Percentiles rank a stretch among this genome's conserved stretches.
These are phyloP conservation scores for Diorhabda sublineata DNA, from an alignment of 1,140 invertebrate genomes.

Conservation along the genomic window DNA sequence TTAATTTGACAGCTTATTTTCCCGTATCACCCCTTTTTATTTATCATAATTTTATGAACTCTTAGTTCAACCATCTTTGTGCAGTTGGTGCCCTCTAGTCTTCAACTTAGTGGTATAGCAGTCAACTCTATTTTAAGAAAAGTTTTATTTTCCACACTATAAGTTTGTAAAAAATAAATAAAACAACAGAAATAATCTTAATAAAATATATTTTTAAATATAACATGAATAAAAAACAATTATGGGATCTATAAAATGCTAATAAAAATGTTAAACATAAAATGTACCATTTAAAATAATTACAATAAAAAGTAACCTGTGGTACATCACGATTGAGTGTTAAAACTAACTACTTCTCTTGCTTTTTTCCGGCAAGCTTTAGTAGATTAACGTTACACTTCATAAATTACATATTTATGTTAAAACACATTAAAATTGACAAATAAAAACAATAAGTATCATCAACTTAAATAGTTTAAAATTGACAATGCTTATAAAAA, in stretches of 20 bases:
- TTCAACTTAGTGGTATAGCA: too few relatives aligned
- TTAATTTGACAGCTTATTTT: too few relatives aligned
- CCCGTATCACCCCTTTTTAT: too few relatives aligned
- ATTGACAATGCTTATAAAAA: conserved; percentile 24
- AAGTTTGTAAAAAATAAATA: neutral
- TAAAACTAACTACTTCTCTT: conserved; percentile 18
- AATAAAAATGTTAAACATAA: conserved; percentile 27
- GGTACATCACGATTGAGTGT: conserved; percentile 21
- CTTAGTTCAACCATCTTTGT: too few relatives aligned
- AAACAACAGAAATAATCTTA: conserved; percentile 19
- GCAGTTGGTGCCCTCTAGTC: too few relatives aligned
- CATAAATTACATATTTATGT: conserved; percentile 17
- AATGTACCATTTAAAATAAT: conserved; percentile 24
- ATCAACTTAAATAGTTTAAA: conserved; percentile 13
- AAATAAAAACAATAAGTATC: conserved; percentile 12
- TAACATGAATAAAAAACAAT: conserved; percentile 37
- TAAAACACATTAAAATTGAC: conserved; percentile 29
- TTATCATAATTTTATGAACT: too few relatives aligned
- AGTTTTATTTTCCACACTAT: too few relatives aligned
- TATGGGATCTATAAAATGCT: conserved; percentile 26
- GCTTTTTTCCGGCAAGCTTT: conserved; percentile 26
- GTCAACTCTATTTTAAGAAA: too few relatives aligned
- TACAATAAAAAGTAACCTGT: conserved; percentile 27
- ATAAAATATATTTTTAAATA: conserved; percentile 40
- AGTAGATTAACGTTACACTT: conserved; percentile 26